phyloP scores from a whole-genome alignment of 1,140 invertebrate genomes.

The Ooceraea biroi region DNA sequence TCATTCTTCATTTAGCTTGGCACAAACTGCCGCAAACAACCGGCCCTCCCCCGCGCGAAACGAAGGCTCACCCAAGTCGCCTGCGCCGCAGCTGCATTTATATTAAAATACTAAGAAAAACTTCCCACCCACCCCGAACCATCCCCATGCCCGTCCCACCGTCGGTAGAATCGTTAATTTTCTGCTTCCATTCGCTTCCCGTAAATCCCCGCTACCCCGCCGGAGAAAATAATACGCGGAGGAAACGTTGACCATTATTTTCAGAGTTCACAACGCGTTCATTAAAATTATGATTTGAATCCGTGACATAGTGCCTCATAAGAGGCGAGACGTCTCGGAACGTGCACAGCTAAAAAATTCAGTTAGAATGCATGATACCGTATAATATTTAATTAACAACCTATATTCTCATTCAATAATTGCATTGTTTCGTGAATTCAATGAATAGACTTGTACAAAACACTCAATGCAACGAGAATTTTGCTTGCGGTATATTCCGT shows the following conservation, averaged over 20 bases:
- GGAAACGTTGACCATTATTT: constrained; percentile 86
- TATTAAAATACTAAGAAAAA: constrained; percentile 87
- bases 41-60: constrained; percentile 72
- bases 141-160: constrained; percentile 53
- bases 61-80: constrained; percentile 73
- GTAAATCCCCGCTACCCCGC: constrained; percentile 82
- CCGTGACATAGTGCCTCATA: constrained; percentile 54
- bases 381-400: too few relatives aligned
- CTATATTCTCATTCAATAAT: neutral
- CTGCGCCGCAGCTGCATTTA: constrained; percentile 82
- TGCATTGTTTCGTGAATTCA: neutral
- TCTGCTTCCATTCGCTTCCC: constrained; percentile 86
- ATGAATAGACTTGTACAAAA: constrained; percentile 10
- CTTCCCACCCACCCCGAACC: constrained; percentile 72
- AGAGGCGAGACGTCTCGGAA: constrained; percentile 5
- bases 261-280: constrained; percentile 78
- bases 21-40: constrained; percentile 87
- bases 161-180: constrained; percentile 85
- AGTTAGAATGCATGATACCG: constrained; percentile 32
- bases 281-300: constrained; percentile 79
- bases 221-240: constrained; percentile 85
- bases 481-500: neutral
- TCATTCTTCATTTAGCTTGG: constrained; percentile 87
- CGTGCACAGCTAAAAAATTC: constrained; percentile 26
- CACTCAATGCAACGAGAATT: neutral